Evolutionary conservation across 1,140 invertebrate genomes (phyloP).

Genomic region (Drosophila repletoides): DNA sequence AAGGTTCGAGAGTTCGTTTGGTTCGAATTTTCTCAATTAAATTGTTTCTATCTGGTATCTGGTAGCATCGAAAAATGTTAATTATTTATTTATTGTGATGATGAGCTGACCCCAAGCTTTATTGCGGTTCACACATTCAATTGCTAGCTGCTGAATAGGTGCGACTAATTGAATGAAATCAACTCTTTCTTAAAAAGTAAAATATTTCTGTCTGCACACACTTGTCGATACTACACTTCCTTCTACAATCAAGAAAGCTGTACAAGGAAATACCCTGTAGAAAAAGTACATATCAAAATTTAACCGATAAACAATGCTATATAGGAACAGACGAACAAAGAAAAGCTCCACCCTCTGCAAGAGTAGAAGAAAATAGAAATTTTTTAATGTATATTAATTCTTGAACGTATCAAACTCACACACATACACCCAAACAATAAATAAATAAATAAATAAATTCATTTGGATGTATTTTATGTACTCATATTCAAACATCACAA

Average conservation of each 20-base stretch:
- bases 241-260: no score
- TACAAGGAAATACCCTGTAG: no score
- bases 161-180: conserved; percentile 18
- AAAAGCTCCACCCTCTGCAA: no score
- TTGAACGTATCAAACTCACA: no score
- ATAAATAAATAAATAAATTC: neutral
- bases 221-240: neutral
- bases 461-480: neutral
- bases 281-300: no score
- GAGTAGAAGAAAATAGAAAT: no score
- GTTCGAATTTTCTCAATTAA: conserved; percentile 17
- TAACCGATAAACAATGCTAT: no score
- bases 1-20: neutral
- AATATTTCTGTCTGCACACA: neutral
- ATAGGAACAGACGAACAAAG: no score
- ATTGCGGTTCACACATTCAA: conserved; percentile 31
- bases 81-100: conserved; percentile 32
- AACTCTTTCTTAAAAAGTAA: neutral
- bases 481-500: conserved; percentile 17
- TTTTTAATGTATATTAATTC: no score
- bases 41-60: conserved; percentile 17
- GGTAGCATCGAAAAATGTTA: conserved; percentile 22
- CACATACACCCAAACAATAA: no score
- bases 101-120: conserved; percentile 21
- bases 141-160: conserved; percentile 23